phyloP scores from a whole-genome alignment of 2,113 vertebrate genomes.

The Neotragus pygmaeus region DNA sequence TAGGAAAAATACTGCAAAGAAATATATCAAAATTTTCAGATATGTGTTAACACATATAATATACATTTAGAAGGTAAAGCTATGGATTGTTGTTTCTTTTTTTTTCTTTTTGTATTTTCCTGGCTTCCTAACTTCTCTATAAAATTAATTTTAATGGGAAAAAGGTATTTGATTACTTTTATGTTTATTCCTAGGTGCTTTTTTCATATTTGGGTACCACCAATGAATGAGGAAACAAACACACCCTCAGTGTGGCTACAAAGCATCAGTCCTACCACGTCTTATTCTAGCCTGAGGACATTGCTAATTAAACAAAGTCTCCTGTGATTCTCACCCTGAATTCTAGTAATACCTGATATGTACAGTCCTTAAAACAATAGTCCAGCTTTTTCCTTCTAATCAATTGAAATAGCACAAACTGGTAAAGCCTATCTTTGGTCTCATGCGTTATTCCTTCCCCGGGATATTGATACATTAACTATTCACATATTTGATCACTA shows the following conservation, averaged over 20 bases:
- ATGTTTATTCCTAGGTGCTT: neutral
- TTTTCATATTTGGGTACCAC: neutral
- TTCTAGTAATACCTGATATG: neutral
- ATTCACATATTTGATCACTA: neutral
- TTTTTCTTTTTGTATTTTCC: neutral
- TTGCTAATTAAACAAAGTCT: neutral
- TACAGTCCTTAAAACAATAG: neutral
- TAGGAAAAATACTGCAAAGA: neutral
- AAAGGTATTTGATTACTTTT: neutral
- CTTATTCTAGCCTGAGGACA: neutral
- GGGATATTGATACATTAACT: neutral
- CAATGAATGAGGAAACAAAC: neutral
- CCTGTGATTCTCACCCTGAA: neutral
- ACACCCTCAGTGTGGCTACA: neutral
- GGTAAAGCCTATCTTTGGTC: neutral
- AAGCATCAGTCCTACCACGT: neutral
- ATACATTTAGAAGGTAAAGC: neutral
- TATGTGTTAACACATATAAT: neutral
- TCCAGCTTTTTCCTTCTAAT: neutral
- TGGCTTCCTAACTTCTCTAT: neutral
- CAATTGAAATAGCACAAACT: neutral
- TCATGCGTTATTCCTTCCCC: neutral
- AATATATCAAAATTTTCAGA: neutral
- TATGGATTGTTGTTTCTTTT: neutral
- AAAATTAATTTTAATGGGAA: neutral